Evolutionary conservation across 2,888 invertebrate species (phyloP).

Genomic region (Cryptus armator): DNA sequence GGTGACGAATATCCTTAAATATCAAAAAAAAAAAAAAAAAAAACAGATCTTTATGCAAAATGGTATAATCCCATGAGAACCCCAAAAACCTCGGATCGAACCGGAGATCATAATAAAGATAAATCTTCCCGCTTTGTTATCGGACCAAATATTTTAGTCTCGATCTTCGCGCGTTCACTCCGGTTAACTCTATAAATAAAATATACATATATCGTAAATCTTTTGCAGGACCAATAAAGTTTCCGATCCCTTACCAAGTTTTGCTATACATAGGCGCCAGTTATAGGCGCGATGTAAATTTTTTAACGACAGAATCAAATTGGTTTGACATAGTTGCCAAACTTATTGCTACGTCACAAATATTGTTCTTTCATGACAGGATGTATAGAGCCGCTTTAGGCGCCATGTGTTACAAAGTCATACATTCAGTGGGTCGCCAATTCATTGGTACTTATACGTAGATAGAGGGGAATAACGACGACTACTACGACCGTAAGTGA

Average conservation of each 20-base stretch:
- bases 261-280: background rate
- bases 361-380: background rate
- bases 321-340: background rate
- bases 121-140: background rate
- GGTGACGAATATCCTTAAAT: too few species aligned
- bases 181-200: background rate
- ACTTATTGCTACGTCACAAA: background rate
- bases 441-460: slow-evolving; percentile 57
- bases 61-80: too few species aligned
- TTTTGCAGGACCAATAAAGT: background rate
- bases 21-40: too few species aligned
- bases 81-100: too few species aligned
- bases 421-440: slow-evolving; percentile 50
- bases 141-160: background rate
- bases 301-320: background rate
- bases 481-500: slow-evolving; percentile 54
- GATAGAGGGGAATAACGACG: background rate
- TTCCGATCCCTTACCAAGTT: background rate
- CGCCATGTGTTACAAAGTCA: slow-evolving; percentile 58
- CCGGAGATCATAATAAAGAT: too few species aligned
- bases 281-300: background rate
- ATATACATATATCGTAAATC: background rate
- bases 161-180: background rate
- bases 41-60: too few species aligned
- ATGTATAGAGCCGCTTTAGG: background rate